phyloP scores from a whole-genome alignment of 2,797 vertebrate genomes.

The Protonibea diacanthus region DNA sequence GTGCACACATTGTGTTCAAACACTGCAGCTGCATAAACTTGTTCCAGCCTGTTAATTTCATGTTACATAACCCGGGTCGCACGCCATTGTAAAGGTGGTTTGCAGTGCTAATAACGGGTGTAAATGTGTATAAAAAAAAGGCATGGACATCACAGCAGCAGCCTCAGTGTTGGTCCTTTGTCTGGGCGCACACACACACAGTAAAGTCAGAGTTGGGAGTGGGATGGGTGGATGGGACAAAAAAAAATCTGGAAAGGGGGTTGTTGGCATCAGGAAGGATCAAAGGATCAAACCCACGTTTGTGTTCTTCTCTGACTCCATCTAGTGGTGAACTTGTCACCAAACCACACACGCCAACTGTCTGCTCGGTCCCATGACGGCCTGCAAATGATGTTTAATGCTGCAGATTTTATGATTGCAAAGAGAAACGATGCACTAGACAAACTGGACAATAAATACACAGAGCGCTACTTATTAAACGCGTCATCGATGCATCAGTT shows the following conservation, averaged over 20 bases:
- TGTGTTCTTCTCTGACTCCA: conserved; percentile 63
- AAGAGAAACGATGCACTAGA: not conserved
- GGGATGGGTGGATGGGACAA: conserved; percentile 77
- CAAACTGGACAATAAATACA: not conserved
- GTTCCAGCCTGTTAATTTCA: conserved; percentile 10
- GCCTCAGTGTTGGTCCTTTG: conserved; percentile 68
- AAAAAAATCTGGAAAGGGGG: conserved; percentile 57
- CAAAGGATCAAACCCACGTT: conserved; percentile 63
- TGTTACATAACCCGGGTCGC: conserved; percentile 57
- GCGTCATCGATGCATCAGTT: not conserved
- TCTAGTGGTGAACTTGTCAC: conserved; percentile 63
- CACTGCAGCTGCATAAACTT: conserved; percentile 31
- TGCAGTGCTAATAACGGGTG: not conserved
- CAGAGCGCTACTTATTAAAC: too few relatives aligned
- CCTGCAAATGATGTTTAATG: not conserved
- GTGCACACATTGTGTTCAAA: conserved; percentile 24
- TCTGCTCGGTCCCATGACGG: not conserved
- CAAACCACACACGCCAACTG: conserved; percentile 1
- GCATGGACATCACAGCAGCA: not conserved
- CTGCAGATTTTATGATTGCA: not conserved
- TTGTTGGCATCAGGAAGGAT: conserved; percentile 70
- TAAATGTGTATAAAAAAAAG: not conserved
- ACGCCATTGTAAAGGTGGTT: conserved; percentile 23
- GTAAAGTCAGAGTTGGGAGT: conserved; percentile 73
- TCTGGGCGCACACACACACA: conserved; percentile 50